phyloP scores from a whole-genome alignment of 2,113 vertebrate genomes.

The Guaruba guarouba region DNA sequence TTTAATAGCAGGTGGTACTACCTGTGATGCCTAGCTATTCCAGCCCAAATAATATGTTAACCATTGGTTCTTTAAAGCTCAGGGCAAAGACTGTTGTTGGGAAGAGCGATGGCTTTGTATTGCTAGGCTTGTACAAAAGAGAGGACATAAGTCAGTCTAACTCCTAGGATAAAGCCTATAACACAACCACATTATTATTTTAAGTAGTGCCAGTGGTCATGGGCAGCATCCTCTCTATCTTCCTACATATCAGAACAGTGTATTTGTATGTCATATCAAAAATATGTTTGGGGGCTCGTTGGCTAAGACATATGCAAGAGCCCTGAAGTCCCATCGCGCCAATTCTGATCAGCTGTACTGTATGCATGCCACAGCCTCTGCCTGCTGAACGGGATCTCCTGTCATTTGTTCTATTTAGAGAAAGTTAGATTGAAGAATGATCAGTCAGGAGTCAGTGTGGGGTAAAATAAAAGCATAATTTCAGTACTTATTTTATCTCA shows the following conservation, averaged over 20 bases:
- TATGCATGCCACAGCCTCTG: background rate
- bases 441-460: background rate
- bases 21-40: background rate
- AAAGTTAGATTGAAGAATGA: background rate
- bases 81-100: background rate
- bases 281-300: background rate
- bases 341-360: background rate
- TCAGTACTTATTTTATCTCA: background rate
- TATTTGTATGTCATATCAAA: background rate
- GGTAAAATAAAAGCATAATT: background rate
- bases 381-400: background rate
- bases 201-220: background rate
- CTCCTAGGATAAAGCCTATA: background rate
- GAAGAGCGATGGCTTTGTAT: background rate
- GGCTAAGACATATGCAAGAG: background rate
- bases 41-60: background rate
- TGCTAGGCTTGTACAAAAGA: background rate
- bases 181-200: background rate
- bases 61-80: background rate
- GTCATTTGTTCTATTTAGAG: background rate
- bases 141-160: background rate
- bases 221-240: background rate
- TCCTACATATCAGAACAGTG: background rate
- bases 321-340: background rate
- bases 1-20: background rate